Base-by-base conservation (phyloP, 2,113 vertebrate species). In the Psilopogon haemacephalus region DNA sequence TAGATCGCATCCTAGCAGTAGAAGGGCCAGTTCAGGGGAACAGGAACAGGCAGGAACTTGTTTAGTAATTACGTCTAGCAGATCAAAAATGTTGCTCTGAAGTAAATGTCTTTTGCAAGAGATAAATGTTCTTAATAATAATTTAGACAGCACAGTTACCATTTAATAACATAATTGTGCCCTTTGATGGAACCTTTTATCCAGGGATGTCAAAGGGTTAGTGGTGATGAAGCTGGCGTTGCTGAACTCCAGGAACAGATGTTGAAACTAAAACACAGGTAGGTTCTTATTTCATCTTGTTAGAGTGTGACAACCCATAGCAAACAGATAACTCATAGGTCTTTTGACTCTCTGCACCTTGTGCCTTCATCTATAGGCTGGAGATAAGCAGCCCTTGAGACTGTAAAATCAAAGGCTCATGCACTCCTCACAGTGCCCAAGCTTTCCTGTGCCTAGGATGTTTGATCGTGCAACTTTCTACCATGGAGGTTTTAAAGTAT, bases 71-170 rank as follows among this genome's bases (percentile, higher is more conserved):
- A 38, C 11, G 30, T 17, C 23, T 76, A 76, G 12, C 20, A 93
- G 74, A 89, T 76, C 4, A 89, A 90, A 93, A 89, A 59, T 67
- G 27, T 32, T 82, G 23, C 24, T 96, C 15, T 90, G 35, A 75
- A 92, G 46, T 48, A 77, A 93, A 77, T 8, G 8, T 89, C 24
- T 90, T 93, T 92, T 94, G 81, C 81, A 94, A 92, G 77, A 92
- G 67, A 84, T 79, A 95, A 73, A 78, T 69, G 28, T 87, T 93
- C 32, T 20, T 83, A 65, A 15, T 85, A 85, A 89, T 48, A 91
- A 80, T 89, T 84, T 90, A 92, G 63, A 50, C 30, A 42, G 63
- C 0, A 2, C 38, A 75, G 70, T 90, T 72, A 56, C 55, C 50
- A 32, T 62, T 89, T 93, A 93, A 92, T 88, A 60, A 89, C 54